These are phyloP conservation scores for Drosophila diplacantha DNA, from an alignment of 2,888 invertebrate genomes.

Conservation along the genomic window DNA sequence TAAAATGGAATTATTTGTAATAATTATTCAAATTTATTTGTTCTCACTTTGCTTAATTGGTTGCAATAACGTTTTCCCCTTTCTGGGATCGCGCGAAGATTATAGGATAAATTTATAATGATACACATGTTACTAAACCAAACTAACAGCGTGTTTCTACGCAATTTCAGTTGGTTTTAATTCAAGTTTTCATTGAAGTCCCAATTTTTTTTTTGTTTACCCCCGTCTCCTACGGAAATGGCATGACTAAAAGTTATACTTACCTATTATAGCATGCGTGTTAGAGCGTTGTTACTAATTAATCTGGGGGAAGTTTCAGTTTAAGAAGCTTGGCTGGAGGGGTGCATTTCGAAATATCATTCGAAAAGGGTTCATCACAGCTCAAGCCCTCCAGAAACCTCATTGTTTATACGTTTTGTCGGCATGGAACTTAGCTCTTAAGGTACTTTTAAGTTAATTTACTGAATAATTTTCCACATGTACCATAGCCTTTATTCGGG, in stretches of 20 bases:
- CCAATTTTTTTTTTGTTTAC: conserved; percentile 25
- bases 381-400: background rate
- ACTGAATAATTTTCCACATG: conserved; percentile 19
- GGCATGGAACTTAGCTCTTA: conserved; percentile 27
- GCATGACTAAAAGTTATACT: conserved; percentile 13
- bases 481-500: conserved; percentile 6
- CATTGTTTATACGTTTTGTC: conserved; percentile 3
- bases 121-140: conserved; percentile 4
- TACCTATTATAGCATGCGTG: conserved; percentile 34
- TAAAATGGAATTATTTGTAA: conserved; percentile 50
- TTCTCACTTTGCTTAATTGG: conserved; percentile 28
- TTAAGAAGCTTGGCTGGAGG: background rate
- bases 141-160: conserved; percentile 19
- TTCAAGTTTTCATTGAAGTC: conserved; percentile 36
- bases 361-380: background rate
- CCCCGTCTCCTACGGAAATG: conserved; percentile 27
- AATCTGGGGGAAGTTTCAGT: background rate
- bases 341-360: background rate
- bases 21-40: conserved; percentile 49
- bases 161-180: conserved; percentile 38
- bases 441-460: conserved; percentile 45
- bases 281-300: background rate
- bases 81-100: conserved; percentile 8
- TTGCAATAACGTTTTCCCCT: conserved; percentile 15
- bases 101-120: conserved; percentile 6